Percentiles rank a stretch among this genome's conserved stretches.
These are phyloP conservation scores for Megatriorchis doriae DNA, from an alignment of 2,113 vertebrate species.

Conservation along the genomic window DNA sequence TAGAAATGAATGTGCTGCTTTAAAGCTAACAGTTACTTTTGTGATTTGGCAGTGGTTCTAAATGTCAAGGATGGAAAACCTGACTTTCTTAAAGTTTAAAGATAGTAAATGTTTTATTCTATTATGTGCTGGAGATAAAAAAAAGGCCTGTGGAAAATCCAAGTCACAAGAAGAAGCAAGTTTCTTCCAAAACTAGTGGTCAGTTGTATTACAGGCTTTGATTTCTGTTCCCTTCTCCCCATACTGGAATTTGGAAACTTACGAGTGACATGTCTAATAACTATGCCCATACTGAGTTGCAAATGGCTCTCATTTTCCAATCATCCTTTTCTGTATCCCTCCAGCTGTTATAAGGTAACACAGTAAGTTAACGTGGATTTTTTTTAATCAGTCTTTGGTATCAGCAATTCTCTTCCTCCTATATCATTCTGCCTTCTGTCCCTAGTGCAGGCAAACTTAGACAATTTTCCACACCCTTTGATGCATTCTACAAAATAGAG, in stretches of 20 bases:
- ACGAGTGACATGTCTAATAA: not conserved
- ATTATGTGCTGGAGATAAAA: not conserved
- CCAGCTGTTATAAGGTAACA: not conserved
- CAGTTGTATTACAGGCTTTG: not conserved
- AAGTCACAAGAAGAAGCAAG: not conserved
- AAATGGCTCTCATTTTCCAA: not conserved
- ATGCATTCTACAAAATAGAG: not conserved
- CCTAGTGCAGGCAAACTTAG: not conserved
- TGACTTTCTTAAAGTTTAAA: not conserved
- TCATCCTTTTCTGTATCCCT: not conserved
- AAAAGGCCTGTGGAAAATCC: not conserved
- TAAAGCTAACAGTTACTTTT: not conserved
- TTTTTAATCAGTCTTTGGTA: not conserved
- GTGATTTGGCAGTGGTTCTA: not conserved
- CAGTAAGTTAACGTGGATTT: not conserved
- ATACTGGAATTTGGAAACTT: not conserved
- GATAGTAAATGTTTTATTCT: not conserved
- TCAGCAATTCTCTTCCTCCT: not conserved
- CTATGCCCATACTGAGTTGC: not conserved
- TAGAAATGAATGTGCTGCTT: not conserved
- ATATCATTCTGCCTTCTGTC: not conserved
- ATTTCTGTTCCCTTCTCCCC: not conserved
- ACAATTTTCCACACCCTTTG: not conserved
- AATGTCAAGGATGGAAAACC: not conserved
- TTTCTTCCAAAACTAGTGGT: not conserved